These are phyloP conservation scores for Pteropus alecto DNA, from an alignment of 2,113 vertebrate species.

Conservation along the genomic window DNA sequence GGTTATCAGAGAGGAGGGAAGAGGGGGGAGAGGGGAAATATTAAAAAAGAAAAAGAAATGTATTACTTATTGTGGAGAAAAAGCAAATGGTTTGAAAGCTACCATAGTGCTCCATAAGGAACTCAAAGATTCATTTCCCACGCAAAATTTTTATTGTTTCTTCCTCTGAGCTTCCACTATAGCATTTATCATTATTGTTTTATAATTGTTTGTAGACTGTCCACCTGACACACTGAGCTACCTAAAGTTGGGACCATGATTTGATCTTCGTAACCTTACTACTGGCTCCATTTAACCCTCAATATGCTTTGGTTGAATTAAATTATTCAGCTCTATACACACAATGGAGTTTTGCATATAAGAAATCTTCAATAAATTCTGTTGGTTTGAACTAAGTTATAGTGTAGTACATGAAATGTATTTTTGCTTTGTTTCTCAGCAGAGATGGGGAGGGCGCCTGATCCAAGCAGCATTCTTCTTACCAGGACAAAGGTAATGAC, in stretches of 20 bases:
- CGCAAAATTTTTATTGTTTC: neutral
- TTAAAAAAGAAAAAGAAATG: too few relatives aligned
- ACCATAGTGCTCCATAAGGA: neutral
- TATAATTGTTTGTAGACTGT: neutral
- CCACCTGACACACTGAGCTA: neutral
- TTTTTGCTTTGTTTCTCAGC: constrained; percentile 28
- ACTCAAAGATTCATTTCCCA: neutral
- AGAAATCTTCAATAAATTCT: neutral
- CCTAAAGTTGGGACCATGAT: neutral
- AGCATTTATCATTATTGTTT: neutral
- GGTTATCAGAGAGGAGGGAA: too few relatives aligned
- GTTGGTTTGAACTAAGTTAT: neutral
- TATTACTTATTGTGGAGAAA: neutral
- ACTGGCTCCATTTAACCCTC: neutral
- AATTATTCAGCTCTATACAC: neutral
- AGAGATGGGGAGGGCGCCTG: neutral
- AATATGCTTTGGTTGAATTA: neutral
- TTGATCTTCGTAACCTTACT: neutral
- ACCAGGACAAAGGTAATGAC: neutral
- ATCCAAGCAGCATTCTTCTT: neutral
- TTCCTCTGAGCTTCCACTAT: neutral
- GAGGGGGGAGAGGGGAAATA: too few relatives aligned
- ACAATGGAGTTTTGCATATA: neutral
- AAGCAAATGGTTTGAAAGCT: neutral
- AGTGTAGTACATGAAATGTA: neutral